Evolutionary conservation across 2,888 invertebrate genomes (phyloP).

Genomic region (Lydus trimaculatus): DNA sequence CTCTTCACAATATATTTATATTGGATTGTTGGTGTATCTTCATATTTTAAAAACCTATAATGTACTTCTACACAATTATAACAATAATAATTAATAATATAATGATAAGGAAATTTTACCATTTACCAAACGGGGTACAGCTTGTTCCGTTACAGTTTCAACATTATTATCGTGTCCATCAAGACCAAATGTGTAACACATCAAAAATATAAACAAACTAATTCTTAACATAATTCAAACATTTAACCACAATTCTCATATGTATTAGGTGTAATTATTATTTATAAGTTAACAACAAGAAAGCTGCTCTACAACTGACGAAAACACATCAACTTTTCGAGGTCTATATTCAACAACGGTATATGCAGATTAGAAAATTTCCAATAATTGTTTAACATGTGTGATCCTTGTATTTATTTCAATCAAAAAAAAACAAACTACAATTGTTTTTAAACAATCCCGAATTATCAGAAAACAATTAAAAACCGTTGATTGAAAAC

Average conservation of each 20-base stretch:
- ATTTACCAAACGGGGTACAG: background rate
- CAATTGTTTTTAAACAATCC: background rate
- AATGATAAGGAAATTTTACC: background rate
- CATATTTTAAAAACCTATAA: conserved; percentile 28
- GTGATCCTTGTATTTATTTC: conserved; percentile 20
- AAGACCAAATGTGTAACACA: background rate
- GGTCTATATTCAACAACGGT: background rate
- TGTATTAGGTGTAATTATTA: background rate
- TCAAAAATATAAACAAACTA: background rate
- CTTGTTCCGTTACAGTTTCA: too few relatives aligned
- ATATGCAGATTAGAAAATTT: conserved; percentile 18
- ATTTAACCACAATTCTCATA: too few relatives aligned
- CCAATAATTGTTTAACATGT: background rate
- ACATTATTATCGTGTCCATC: background rate
- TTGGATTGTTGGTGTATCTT: conserved; percentile 44
- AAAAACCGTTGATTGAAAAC: background rate
- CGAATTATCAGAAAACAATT: background rate
- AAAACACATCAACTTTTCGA: background rate
- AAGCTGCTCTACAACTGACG: background rate
- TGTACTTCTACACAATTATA: background rate
- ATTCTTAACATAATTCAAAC: background rate
- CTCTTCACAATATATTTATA: conserved; percentile 50
- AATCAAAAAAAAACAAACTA: background rate
- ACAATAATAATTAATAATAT: background rate
- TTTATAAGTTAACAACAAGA: background rate